Percentiles rank a stretch among this genome's conserved stretches.
Conservation (phyloP, 2,797 vertebrate species). For the Sebastes umbrosus region DNA sequence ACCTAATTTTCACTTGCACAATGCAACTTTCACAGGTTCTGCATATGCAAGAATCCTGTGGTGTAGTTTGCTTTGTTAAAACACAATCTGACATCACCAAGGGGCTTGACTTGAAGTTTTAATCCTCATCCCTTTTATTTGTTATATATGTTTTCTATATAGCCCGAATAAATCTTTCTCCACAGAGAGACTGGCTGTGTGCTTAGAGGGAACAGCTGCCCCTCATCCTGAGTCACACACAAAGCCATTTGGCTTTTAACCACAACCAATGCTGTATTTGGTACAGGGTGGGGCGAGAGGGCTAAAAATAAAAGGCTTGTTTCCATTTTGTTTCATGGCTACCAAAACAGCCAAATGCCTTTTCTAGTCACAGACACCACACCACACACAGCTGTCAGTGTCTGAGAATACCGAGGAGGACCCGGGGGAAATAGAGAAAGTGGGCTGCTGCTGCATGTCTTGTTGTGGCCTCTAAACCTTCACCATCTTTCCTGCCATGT, state of each 20-base stretch:
- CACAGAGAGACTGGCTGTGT: background rate
- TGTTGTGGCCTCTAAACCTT: conserved; percentile 24
- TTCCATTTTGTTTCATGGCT: conserved; percentile 9
- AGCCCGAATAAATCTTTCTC: background rate
- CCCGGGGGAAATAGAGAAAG: background rate
- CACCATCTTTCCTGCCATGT: background rate
- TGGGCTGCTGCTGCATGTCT: background rate
- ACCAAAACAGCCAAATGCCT: background rate
- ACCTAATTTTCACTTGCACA: too few relatives aligned
- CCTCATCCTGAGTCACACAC: conserved; percentile 5
- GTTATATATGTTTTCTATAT: background rate
- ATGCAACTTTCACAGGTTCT: background rate
- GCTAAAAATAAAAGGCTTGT: conserved; percentile 58
- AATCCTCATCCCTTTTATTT: background rate
- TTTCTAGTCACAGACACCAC: background rate
- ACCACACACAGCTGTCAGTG: conserved; percentile 41
- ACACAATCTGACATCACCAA: too few relatives aligned
- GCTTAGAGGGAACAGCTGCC: background rate
- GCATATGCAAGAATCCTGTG: background rate
- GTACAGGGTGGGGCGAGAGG: conserved; percentile 22
- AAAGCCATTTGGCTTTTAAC: background rate
- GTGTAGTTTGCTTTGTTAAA: too few relatives aligned
- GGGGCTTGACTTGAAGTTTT: background rate
- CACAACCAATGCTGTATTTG: conserved; percentile 29
- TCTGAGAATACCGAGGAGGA: conserved; percentile 7